Percentiles rank a stretch among this genome's conserved stretches.
phyloP scores from a whole-genome alignment of 2,113 vertebrate genomes.

The Cyanoramphus novaezelandiae region DNA sequence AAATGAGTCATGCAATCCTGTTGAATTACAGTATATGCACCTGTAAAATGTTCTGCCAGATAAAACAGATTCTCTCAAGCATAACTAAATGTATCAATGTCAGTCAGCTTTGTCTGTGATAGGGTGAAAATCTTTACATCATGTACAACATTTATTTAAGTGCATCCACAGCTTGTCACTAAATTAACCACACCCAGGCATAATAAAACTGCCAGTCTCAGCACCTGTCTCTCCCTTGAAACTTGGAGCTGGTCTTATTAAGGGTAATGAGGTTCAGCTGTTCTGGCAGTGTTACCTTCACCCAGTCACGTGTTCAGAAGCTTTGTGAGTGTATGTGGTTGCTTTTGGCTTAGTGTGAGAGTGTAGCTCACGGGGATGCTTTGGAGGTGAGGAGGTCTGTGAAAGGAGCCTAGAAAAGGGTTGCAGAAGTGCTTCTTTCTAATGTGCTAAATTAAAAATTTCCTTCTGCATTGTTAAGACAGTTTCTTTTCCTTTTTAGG shows the following conservation, averaged over 20 bases:
- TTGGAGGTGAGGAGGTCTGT: background rate
- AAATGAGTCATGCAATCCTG: background rate
- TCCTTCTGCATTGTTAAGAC: fast-evolving
- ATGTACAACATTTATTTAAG: background rate
- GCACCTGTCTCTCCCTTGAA: background rate
- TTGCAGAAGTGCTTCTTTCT: background rate
- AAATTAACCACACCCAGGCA: background rate
- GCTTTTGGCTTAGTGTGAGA: background rate
- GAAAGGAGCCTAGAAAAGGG: background rate
- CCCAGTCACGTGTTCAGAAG: fast-evolving
- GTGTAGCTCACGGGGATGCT: fast-evolving
- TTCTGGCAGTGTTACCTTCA: background rate
- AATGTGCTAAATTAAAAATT: background rate
- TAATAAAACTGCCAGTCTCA: background rate
- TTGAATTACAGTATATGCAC: background rate
- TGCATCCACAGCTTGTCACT: background rate
- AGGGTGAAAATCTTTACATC: background rate
- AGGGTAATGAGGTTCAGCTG: background rate
- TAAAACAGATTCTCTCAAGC: background rate
- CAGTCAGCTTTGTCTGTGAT: background rate
- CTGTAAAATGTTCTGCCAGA: background rate
- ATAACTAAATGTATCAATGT: background rate
- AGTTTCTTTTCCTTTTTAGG: background rate
- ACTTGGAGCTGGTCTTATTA: background rate
- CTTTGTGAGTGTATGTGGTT: fast-evolving